Percentiles rank a stretch among this genome's conserved stretches.
These are phyloP conservation scores for Ceuthmochares aereus DNA, from an alignment of 2,113 vertebrate genomes.

Conservation along the genomic window DNA sequence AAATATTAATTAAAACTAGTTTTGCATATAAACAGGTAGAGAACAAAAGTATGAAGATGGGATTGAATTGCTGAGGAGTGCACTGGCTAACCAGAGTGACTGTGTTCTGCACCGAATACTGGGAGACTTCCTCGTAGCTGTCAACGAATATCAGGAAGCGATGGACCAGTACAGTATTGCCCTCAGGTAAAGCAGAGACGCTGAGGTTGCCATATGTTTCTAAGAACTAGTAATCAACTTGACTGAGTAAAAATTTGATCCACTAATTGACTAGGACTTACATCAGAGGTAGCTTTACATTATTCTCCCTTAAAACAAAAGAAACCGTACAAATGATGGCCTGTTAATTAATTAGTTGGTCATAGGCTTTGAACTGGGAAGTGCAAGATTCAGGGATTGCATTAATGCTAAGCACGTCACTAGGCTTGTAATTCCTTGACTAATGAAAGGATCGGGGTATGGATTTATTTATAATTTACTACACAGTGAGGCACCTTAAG, in stretches of 20 bases:
- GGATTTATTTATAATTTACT: not conserved
- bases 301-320: not conserved
- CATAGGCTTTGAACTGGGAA: not conserved
- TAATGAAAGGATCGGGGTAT: not conserved
- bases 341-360: not conserved
- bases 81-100: constrained; percentile 96
- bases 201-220: accelerated
- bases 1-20: not conserved
- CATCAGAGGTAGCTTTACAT: not conserved
- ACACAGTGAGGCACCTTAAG: not conserved
- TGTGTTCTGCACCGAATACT: constrained; percentile 96
- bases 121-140: constrained; percentile 95
- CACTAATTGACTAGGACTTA: accelerated
- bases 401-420: not conserved
- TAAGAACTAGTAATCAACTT: not conserved
- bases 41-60: constrained; percentile 97
- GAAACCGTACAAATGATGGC: accelerated
- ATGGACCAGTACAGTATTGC: constrained; percentile 99
- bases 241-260: not conserved
- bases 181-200: constrained; percentile 82
- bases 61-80: constrained; percentile 90
- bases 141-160: constrained; percentile 97
- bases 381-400: not conserved
- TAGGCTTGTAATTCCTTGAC: not conserved
- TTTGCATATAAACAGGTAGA: constrained; percentile 79